These are phyloP conservation scores for Drosophila pseudoobscura DNA, from an alignment of 1,140 invertebrate species.

Conservation along the genomic window DNA sequence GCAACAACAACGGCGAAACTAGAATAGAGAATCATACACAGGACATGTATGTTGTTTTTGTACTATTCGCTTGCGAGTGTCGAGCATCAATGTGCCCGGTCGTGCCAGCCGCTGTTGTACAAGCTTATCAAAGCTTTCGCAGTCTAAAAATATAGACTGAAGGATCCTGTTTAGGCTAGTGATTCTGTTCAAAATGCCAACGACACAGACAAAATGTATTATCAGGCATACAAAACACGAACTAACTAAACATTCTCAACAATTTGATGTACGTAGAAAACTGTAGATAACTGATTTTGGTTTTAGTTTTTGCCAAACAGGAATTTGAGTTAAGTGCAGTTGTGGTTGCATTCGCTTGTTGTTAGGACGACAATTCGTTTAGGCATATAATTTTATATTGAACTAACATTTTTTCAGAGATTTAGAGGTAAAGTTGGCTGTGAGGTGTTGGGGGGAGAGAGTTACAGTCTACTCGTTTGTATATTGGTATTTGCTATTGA, in stretches of 20 bases:
- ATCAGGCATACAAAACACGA: neutral
- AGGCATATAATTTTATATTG: slow-evolving; percentile 28
- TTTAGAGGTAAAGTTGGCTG: slow-evolving; percentile 1
- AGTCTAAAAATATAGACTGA: too few species aligned
- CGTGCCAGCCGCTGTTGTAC: too few species aligned
- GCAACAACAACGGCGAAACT: too few species aligned
- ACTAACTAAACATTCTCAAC: slow-evolving; percentile 25
- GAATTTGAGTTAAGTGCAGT: neutral
- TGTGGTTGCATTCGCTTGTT: neutral
- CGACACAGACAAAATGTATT: too few species aligned
- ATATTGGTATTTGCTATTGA: slow-evolving; percentile 48
- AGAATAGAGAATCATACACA: too few species aligned
- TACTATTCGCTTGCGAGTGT: too few species aligned
- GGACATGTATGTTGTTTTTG: too few species aligned
- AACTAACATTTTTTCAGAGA: slow-evolving; percentile 65
- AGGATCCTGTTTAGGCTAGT: too few species aligned
- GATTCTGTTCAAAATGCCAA: neutral
- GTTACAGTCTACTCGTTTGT: slow-evolving; percentile 56
- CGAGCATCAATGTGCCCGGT: too few species aligned
- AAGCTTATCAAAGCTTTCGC: neutral
- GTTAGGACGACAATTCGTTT: slow-evolving; percentile 24
- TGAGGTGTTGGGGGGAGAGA: slow-evolving; percentile 61
- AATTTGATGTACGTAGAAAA: slow-evolving; percentile 1
- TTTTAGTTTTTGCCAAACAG: slow-evolving; percentile 35
- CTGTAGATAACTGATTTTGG: slow-evolving; percentile 4